Evolutionary conservation across 2,888 invertebrate species (phyloP), one percentile per base, ranked within the genome.

Genomic region (Patella pellucida): DNA sequence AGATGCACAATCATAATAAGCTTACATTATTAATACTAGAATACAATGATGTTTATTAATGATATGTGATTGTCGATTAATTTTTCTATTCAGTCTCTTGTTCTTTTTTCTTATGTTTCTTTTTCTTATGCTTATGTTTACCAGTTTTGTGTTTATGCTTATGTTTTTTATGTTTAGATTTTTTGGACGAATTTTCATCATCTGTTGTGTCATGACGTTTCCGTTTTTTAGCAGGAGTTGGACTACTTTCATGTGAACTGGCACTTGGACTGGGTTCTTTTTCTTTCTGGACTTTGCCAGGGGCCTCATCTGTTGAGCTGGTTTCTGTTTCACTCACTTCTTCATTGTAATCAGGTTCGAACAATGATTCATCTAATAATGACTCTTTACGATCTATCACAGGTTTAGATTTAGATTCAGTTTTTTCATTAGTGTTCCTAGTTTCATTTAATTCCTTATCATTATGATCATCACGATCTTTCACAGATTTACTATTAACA

Each of bases 271-370:
- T 75, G 14, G 71, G 54, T n/a, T 51, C 68, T 23, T 54, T 51
- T 68, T 68, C 71, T 54, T 76, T 76, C 41, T 67, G n/a, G n/a
- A 70, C 73, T 27, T 73, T 73, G 31, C n/a, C 15, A 3, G 69
- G 31, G 31, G 27, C 31, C 31, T 50, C 27, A 56, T 76, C 76
- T 11, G 76, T 68, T 15, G 69, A 72, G 15, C 72, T 76, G 70
- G 71, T 76, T 23, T 73, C 73, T 4, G 76, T 73, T 52, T 73
- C 73, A 68, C 31, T 74, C 81, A 79, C 51, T 19, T 71, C 80
- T 19, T 87, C 88, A 19, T 85, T 83, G 80, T 89, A 89, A 79
- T 89, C 88, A 0, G 89, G 89, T 56, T 84, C 88, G 84, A 89
- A 89, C 72, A 83, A 82, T 1, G 87, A 82, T 78, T 89, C 88